phyloP scores from a whole-genome alignment of 2,888 invertebrate species.

The Lithophane socia region DNA sequence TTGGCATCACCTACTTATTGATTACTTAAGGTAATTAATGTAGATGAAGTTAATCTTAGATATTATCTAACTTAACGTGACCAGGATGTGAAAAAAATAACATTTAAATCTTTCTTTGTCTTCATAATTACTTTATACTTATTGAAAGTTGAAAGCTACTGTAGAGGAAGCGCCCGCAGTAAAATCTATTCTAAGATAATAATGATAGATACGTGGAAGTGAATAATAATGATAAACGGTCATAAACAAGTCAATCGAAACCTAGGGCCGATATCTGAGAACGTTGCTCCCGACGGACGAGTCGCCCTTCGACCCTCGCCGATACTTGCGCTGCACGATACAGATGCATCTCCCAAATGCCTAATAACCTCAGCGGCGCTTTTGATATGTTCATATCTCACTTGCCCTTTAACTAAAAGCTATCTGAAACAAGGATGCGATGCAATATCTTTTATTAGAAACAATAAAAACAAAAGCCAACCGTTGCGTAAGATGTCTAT shows the following conservation, averaged over 20 bases:
- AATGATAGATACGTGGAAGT: constrained; percentile 74
- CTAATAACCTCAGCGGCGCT: constrained; percentile 65
- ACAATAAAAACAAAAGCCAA: constrained; percentile 47
- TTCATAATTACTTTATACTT: constrained; percentile 7
- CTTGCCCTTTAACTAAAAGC: constrained; percentile 53
- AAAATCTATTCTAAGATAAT: constrained; percentile 85
- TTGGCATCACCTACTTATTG: constrained; percentile 26
- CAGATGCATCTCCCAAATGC: constrained; percentile 72
- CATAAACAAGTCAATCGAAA: constrained; percentile 86
- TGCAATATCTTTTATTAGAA: constrained; percentile 35
- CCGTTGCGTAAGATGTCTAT: constrained; percentile 29
- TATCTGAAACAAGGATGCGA: constrained; percentile 48
- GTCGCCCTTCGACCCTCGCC: constrained; percentile 80
- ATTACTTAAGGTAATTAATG: constrained; percentile 49
- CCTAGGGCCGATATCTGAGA: constrained; percentile 80
- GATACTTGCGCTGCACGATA: constrained; percentile 70
- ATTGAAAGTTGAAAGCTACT: constrained; percentile 48
- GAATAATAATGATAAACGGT: constrained; percentile 80
- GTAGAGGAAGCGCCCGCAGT: constrained; percentile 76
- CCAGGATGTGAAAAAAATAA: constrained; percentile 23
- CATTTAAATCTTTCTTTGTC: constrained; percentile 38
- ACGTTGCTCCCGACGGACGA: constrained; percentile 80
- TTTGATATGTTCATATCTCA: constrained; percentile 64
- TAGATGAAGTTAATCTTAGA: constrained; percentile 32
- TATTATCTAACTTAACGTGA: constrained; percentile 33